Percentiles rank a stretch among this genome's conserved stretches.
phyloP scores from a whole-genome alignment of 2,888 invertebrate species.

The Drosophila anomelani region DNA sequence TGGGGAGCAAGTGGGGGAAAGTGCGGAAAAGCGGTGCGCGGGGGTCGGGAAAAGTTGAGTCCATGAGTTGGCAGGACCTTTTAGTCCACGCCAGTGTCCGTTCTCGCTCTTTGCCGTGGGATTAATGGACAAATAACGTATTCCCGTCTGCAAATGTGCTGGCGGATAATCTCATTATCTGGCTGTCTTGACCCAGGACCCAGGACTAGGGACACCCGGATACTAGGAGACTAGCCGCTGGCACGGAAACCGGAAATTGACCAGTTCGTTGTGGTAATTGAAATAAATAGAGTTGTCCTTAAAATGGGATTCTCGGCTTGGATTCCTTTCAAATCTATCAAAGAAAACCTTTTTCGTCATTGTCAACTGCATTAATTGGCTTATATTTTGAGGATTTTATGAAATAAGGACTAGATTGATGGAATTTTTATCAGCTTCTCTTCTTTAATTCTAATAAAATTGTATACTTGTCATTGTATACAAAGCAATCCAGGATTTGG shows the following conservation, averaged over 20 bases:
- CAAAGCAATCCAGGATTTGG: too few species aligned
- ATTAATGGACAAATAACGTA: constrained; percentile 52
- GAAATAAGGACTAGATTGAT: background rate
- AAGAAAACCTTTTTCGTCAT: constrained; percentile 19
- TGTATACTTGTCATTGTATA: too few species aligned
- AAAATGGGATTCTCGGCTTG: background rate
- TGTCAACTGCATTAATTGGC: constrained; percentile 12
- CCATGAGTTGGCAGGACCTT: constrained; percentile 42
- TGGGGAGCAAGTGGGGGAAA: background rate
- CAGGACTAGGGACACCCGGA: constrained; percentile 13
- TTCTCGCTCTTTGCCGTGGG: constrained; percentile 38
- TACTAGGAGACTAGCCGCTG: constrained; percentile 11
- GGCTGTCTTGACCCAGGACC: constrained; percentile 27
- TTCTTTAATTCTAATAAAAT: background rate
- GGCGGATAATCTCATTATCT: constrained; percentile 55
- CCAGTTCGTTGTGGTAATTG: constrained; percentile 58
- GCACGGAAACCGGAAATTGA: constrained; percentile 48
- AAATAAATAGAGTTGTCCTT: constrained; percentile 55
- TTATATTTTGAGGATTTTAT: constrained; percentile 1
- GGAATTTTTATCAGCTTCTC: background rate
- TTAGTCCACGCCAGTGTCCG: constrained; percentile 37
- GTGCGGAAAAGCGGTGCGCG: background rate
- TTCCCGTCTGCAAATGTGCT: constrained; percentile 49
- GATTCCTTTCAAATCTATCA: constrained; percentile 23
- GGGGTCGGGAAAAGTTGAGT: background rate